Evolutionary conservation across 2,113 vertebrate genomes (phyloP).

Genomic region (Hippoglossus stenolepis): DNA sequence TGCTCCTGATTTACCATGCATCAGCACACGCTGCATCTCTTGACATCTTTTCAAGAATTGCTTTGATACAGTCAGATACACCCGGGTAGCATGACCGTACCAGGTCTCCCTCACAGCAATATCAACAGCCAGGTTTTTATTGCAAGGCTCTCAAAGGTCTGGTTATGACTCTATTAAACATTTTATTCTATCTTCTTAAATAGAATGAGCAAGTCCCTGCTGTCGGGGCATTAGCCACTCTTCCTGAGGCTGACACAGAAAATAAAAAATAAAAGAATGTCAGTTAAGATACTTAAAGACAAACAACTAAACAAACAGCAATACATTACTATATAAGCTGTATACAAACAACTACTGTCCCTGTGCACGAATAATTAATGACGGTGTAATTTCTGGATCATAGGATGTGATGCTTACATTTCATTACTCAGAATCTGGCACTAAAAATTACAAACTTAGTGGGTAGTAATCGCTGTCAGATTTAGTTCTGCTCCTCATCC

Average conservation of each 20-base stretch:
- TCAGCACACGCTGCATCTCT: constrained; percentile 26
- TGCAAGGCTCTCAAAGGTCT: not conserved
- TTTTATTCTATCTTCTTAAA: too few species aligned
- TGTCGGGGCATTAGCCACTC: too few species aligned
- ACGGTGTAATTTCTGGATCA: constrained; percentile 44
- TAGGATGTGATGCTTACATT: constrained; percentile 48
- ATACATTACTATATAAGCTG: not conserved
- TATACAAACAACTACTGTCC: not conserved
- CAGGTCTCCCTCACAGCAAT: not conserved
- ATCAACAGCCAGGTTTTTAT: constrained; percentile 12
- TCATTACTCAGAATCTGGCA: constrained; percentile 43
- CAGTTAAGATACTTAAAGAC: not conserved
- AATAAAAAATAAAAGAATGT: not conserved
- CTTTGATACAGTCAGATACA: constrained; percentile 26
- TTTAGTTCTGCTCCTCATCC: constrained; percentile 10
- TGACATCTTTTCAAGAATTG: not conserved
- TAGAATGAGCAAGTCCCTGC: too few species aligned
- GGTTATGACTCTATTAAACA: not conserved
- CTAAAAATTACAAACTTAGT: constrained; percentile 54
- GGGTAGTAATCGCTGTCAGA: constrained; percentile 39
- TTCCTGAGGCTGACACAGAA: not conserved
- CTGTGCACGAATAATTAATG: not conserved
- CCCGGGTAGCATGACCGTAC: constrained; percentile 2
- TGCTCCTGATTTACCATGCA: constrained; percentile 39
- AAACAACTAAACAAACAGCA: not conserved